Evolutionary conservation across 2,797 vertebrate species (phyloP).

Genomic region (Adelosebastes latens): DNA sequence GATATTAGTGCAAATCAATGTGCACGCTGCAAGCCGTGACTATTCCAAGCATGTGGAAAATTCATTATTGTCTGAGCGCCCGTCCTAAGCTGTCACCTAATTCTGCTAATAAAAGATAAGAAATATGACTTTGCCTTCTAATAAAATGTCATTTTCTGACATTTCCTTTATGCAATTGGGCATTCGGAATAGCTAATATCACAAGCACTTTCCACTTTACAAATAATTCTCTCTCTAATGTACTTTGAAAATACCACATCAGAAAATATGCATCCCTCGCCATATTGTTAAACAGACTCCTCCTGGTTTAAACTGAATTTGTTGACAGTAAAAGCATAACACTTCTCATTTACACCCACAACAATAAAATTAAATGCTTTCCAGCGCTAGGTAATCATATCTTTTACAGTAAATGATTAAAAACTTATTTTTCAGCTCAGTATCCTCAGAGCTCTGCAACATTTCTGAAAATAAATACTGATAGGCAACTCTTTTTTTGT

Average conservation of each 20-base stretch:
- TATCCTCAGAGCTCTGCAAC: background rate
- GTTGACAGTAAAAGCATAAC: slow-evolving; percentile 12
- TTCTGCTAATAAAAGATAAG: slow-evolving; percentile 82
- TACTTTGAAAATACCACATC: slow-evolving; percentile 76
- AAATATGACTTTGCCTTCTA: slow-evolving; percentile 75
- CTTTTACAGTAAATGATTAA: slow-evolving; percentile 6
- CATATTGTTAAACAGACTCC: slow-evolving; percentile 43
- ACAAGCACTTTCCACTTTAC: slow-evolving; percentile 62
- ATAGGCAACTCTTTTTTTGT: background rate
- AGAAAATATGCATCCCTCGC: slow-evolving; percentile 43
- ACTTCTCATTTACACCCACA: background rate
- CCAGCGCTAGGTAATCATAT: background rate
- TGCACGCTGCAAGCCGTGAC: slow-evolving; percentile 66
- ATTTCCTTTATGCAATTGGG: slow-evolving; percentile 77
- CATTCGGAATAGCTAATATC: slow-evolving; percentile 66
- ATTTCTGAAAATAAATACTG: slow-evolving; percentile 11
- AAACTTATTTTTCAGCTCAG: background rate
- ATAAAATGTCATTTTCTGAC: slow-evolving; percentile 83
- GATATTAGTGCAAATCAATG: slow-evolving; percentile 82
- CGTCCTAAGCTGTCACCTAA: slow-evolving; percentile 73
- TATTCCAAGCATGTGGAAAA: slow-evolving; percentile 72
- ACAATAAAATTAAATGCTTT: slow-evolving; percentile 15
- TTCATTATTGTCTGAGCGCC: slow-evolving; percentile 72
- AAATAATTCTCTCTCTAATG: slow-evolving; percentile 68
- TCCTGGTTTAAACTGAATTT: slow-evolving; percentile 33